Evolutionary conservation across 2,888 invertebrate species (phyloP), one percentile per base, ranked within the genome.

Genomic region (Calliopum simillimum): DNA sequence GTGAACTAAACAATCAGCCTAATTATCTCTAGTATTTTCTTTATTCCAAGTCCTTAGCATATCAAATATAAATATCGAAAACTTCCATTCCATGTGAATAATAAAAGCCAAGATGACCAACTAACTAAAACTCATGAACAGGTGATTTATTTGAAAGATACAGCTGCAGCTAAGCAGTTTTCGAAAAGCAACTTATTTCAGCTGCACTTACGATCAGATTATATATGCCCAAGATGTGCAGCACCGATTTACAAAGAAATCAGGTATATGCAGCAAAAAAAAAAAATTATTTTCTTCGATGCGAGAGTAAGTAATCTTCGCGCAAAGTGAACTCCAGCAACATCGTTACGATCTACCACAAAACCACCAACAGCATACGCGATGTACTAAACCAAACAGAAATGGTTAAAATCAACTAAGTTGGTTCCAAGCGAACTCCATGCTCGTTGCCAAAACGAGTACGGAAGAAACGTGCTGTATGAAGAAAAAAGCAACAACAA

Each of bases 161-260:
- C 33, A 6, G 59, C 41, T 65, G 43, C 53, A 41, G 5, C 61
- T 4, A 21, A 19, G 19, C n/a, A 43, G 16, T 43, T 19, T 44
- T 43, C 12, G n/a, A 33, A 19, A 14, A 59, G 43, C 33, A 59
- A 47, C 49, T 67, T 49, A 67, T 67, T 67, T 59, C 67, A 25
- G 59, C 58, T 67, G 67, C 67, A 67, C 67, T 67, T 67, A 59
- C 67, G 59, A 66, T 67, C 67, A 67, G 67, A 67, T 67, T 67
- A 67, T 59, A 41, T 49, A 41, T 49, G 53, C 49, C 55, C 14
- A 58, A 67, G 67, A 67, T 67, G 59, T 47, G 33, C 67, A 67
- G 67, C 67, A 59, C 58, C 59, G 67, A 67, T 67, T 67, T 67
- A 44, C 19, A 49, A 67, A 59, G 67, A 67, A 67, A 67, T 67